phyloP scores from a whole-genome alignment of 2,888 invertebrate genomes.

The Agonopterix heracliana region DNA sequence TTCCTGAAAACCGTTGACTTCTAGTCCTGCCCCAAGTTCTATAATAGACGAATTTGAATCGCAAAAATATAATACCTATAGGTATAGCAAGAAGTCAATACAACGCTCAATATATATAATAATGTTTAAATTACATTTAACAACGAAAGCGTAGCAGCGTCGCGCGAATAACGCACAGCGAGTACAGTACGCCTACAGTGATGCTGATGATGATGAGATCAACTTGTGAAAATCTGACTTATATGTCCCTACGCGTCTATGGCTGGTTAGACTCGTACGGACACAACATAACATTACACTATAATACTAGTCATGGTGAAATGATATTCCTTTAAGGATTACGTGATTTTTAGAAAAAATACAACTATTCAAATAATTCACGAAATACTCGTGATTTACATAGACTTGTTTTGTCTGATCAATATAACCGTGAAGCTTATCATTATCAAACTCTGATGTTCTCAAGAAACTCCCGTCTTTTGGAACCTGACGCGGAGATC shows the following conservation, averaged over 20 bases:
- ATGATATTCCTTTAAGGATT: constrained; percentile 15
- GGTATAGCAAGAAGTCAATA: constrained; percentile 43
- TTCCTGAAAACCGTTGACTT: constrained; percentile 28
- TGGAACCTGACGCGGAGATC: constrained; percentile 5
- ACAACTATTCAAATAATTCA: constrained; percentile 18
- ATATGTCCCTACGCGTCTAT: constrained; percentile 57
- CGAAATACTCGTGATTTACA: constrained; percentile 2
- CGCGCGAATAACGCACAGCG: constrained; percentile 31
- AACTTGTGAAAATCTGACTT: constrained; percentile 26
- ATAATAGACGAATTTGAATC: constrained; percentile 39
- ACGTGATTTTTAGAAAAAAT: constrained; percentile 31
- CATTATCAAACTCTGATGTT: too few species aligned
- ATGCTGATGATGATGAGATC: constrained; percentile 34
- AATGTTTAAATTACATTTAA: constrained; percentile 61
- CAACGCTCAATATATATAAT: constrained; percentile 48
- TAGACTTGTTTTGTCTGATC: neutral
- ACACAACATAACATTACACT: constrained; percentile 29
- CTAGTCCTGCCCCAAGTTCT: constrained; percentile 41
- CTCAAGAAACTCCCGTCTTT: neutral
- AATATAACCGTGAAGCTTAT: neutral
- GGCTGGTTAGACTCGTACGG: constrained; percentile 69
- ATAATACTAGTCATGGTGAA: constrained; percentile 12
- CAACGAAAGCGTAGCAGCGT: constrained; percentile 59
- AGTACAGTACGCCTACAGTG: constrained; percentile 7
- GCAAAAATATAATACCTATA: constrained; percentile 34